Evolutionary conservation across 2,888 invertebrate genomes (phyloP), one percentile per base, ranked within the genome.

Genomic region (Proisotoma minuta): DNA sequence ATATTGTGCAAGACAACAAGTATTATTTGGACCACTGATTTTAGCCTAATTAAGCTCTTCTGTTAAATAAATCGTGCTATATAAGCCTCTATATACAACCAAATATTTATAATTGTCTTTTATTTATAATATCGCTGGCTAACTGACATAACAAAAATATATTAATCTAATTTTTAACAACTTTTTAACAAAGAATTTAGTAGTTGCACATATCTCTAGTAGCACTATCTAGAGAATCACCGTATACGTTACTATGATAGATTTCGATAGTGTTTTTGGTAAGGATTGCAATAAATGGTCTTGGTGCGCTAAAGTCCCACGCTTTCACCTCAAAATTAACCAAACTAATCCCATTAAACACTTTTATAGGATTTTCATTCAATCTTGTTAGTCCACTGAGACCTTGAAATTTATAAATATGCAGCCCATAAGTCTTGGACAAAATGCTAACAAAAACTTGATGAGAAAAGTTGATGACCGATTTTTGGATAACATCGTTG

Each of bases 321-420:
- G 65, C 51, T 24, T 60, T 50, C 3, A 65, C 48, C 2, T 58
- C 29, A 51, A 71, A 71, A 12, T 57, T 47, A 24, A 57, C 56
- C 1, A 71, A 12, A 50, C 53, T 51, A 3, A 56, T 40, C 3
- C 68, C 73, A 39, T 59, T 57, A 52, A 60, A 59, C 5, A 68
- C 34, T 58, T 63, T 65, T 3, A 68, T 60, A 10, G 71, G 71
- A 52, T 65, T 57, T n/a, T 27, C 28, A n/a, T 66, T 58, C 2
- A 71, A 20, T 3, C 34, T 15, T 50, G 68, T 57, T 1, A 69
- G 57, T 15, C 72, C 72, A 52, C 59, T 63, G 2, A 73, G 59
- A 0, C 69, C 73, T 59, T 58, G 62, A 27, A 67, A 70, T 34
- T 65, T 63, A 54, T 69, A 63, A 2, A 73, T 26, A 8, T 58